Evolutionary conservation across 2,113 vertebrate species (phyloP), one percentile per base, ranked within the genome.

Genomic region (human (Homo sapiens)): DNA sequence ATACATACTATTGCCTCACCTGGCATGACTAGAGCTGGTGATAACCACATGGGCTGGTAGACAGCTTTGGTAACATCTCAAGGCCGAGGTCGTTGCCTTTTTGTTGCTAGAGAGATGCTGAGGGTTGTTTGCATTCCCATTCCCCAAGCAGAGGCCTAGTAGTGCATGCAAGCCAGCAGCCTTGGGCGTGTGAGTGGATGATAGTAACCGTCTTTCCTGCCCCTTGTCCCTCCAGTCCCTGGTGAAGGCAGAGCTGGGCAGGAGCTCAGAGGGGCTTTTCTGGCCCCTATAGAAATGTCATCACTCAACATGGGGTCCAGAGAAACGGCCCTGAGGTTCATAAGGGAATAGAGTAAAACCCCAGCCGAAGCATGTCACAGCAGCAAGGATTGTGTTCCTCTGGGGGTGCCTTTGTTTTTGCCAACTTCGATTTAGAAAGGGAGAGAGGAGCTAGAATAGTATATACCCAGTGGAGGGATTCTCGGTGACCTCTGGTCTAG

Each of bases 211-310:
- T 1, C 10, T 38, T 27, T 35, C 6, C 27, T 8, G 4, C 9
- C 8, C 13, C 3, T 0, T 0, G 0, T 1, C 23, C 70, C 17
- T 2, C 22, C 38, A 10, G 76, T 43, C 22, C 27, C 23, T 11
- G 5, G 30, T 3, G 79, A 72, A 66, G 52, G 32, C 23, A 3
- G 35, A 12, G 12, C 12, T 3, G 9, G 61, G 7, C 30, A n/a
- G 40, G 30, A 83, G n/a, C 40, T 17, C 30, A 73, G 45, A 8
- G 8, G 4, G 70, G 25, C 4, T 72, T 52, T 50, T 38, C 10
- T 3, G 80, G 40, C 1, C 3, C 43, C 13, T 48, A 0, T 23
- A 20, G 59, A 45, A 9, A n/a, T 11, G 32, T 25, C 7, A 0
- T 4, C 0, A 2, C 38, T 75, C 20, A 23, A 0, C 0, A 17